phyloP scores from a whole-genome alignment of 2,888 invertebrate species.

The Gari tellinella region DNA sequence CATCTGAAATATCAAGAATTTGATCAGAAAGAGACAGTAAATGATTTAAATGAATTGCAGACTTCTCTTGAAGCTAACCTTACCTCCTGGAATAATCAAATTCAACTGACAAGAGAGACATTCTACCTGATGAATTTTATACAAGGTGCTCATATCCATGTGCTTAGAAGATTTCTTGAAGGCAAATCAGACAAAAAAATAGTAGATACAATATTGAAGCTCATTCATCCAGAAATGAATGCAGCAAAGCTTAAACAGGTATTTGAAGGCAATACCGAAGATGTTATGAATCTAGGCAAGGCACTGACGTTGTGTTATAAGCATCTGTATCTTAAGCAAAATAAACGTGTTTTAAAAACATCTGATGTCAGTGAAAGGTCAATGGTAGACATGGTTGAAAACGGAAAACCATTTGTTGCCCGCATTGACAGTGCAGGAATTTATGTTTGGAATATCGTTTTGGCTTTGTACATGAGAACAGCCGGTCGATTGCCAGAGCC shows the following conservation, averaged over 20 bases:
- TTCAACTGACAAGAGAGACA: constrained; percentile 19
- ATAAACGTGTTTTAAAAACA: no score
- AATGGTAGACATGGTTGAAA: constrained; percentile 46
- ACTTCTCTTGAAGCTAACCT: neutral
- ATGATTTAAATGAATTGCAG: neutral
- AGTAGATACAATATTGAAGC: constrained; percentile 33
- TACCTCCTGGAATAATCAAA: constrained; percentile 31
- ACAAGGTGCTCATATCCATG: constrained; percentile 49
- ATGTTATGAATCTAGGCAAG: no score
- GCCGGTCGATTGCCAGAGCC: constrained; percentile 46
- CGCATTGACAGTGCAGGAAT: constrained; percentile 43
- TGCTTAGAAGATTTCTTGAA: constrained; percentile 39
- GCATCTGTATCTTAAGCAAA: no score
- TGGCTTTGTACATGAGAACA: constrained; percentile 52
- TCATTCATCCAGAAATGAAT: constrained; percentile 31
- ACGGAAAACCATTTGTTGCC: constrained; percentile 43
- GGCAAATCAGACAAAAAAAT: neutral
- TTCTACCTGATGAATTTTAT: constrained; percentile 59
- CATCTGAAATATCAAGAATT: constrained; percentile 21
- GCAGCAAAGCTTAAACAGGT: no score
- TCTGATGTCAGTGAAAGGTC: neutral
- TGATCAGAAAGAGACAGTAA: neutral
- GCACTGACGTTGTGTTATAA: no score
- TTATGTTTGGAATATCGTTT: constrained; percentile 40
- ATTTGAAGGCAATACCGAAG: no score